Conservation (phyloP, 1,140 invertebrate genomes). For the Globodera ellingtonae region DNA sequence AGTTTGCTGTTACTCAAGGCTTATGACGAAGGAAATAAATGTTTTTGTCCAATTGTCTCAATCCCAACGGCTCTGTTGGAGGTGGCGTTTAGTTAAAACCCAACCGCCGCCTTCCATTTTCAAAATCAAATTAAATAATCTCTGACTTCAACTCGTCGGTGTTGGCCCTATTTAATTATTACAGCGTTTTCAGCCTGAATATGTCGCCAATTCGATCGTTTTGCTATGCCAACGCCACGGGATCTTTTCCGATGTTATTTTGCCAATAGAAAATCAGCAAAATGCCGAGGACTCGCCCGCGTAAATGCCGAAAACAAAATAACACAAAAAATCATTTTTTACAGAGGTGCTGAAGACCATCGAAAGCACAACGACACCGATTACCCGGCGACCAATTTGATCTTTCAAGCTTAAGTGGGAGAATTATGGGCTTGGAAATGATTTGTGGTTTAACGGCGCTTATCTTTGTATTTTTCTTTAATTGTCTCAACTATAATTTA, state of each 20-base stretch:
- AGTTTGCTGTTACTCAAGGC: too few species aligned
- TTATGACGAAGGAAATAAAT: background rate
- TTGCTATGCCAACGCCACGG: constrained; percentile 64
- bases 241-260: constrained; percentile 58
- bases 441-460: too few species aligned
- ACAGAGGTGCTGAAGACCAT: background rate
- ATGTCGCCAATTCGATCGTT: constrained; percentile 62
- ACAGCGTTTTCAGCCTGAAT: constrained; percentile 55
- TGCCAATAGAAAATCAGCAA: constrained; percentile 35
- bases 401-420: background rate
- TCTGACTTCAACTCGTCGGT: background rate
- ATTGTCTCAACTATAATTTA: too few species aligned
- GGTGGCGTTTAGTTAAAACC: too few species aligned
- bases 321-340: background rate
- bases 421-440: too few species aligned
- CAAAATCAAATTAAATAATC: too few species aligned
- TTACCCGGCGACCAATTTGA: background rate
- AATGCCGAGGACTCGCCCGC: background rate
- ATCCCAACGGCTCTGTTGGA: too few species aligned
- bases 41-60: background rate
- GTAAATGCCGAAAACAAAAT: background rate
- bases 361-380: background rate
- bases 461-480: too few species aligned
- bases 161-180: background rate
- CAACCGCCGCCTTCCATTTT: too few species aligned